Evolutionary conservation across 2,888 invertebrate genomes (phyloP), one percentile per base, ranked within the genome.

Genomic region (Athetis lepigone): DNA sequence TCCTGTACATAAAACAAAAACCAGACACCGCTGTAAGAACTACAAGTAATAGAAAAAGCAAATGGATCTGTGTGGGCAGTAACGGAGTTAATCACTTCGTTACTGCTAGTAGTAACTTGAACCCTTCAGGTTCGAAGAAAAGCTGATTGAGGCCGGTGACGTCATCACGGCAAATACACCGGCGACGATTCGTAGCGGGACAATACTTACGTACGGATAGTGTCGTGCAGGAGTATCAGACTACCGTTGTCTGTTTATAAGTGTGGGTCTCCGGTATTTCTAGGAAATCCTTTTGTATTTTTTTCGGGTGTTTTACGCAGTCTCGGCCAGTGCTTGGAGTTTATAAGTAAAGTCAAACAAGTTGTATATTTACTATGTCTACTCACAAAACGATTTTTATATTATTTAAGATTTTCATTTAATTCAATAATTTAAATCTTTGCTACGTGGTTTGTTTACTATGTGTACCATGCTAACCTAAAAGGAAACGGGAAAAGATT

Each of bases 61-160:
- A 82, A 80, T 73, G 65, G 72, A 77, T 82, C 75, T 68, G 69
- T 75, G 73, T 69, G 72, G 67, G 63, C 65, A 63, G 67, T 80
- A 80, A 81, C 75, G 68, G 71, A 85, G 85, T 84, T 83, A 85
- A 85, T 85, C 82, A 85, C 81, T 83, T 80, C 84, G 80, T 84
- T 83, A 83, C 78, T 79, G 77, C 71, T 75, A 61, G 75, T 74
- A 70, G 87, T 83, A 85, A 86, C 79, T 70, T 70, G 79, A 86
- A 78, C 78, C 81, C 78, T 81, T 77, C 71, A 64, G 80, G 73
- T 84, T 75, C 79, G 73, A 77, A 75, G 79, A 77, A 84, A 80
- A 78, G 70, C 72, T 81, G 81, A 81, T 85, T 83, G 81, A 76
- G 71, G 66, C 64, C 72, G 64, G 64, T 85, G 84, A 85, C 85